Base-by-base conservation (phyloP, 92 coral and sea anemone species). In the Parazoanthus swiftii region DNA sequence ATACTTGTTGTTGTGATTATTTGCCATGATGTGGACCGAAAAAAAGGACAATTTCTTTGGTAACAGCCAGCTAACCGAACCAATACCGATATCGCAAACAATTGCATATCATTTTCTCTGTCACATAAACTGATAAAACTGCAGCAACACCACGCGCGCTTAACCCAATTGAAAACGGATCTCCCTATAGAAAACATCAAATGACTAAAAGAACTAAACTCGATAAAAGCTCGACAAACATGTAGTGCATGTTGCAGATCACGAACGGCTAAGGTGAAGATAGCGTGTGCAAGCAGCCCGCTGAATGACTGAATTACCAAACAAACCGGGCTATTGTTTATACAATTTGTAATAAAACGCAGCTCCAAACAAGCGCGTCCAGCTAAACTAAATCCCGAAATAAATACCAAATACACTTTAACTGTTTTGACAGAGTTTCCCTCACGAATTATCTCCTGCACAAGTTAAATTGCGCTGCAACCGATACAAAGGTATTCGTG, bases 301-400 rank as follows among this genome's bases (percentile, higher is more conserved):
- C 51, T 68, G 63, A 68, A 83, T 43, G 43, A 3, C 39, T 48
- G 86, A 36, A 42, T 84, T 84, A 71, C 78, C 78, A 84, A 84
- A 84, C 87, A 84, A 70, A 71, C 66, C 16, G 25, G 1, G 8
- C 78, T 71, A 23, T 84, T 84, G 78, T 70, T 84, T 84, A 36
- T 46, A 84, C 67, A 84, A 48, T 44, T 38, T 84, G 77, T 43
- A 44, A 84, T 68, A 68, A 71, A 43, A 77, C 16, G 54, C 36
- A 38, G 67, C 66, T 29, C 42, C 67, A 21, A 35, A 80, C 63
- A 73, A 78, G 44, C 87, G 44, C 78, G 76, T 46, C 46, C 25
- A 33, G n/a, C 66, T 42, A 46, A 71, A 43, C 76, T 51, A 68
- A 84, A 84, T 84, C 87, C 54, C 29, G 3, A 68, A 54, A 84